Conservation (phyloP, 2,797 vertebrate species). For the Myotis daubentonii region DNA sequence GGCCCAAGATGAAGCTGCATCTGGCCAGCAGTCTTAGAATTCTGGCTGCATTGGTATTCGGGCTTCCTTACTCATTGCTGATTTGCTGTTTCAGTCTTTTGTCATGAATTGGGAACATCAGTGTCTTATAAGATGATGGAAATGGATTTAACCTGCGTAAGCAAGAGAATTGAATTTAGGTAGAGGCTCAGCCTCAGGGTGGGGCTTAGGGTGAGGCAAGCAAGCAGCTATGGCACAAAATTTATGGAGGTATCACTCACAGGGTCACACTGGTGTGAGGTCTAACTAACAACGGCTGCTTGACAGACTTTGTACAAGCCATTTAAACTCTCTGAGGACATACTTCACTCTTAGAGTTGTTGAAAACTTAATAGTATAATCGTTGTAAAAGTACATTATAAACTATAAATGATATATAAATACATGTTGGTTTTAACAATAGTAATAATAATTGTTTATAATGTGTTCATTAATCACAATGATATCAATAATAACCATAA, state of each 20-base stretch:
- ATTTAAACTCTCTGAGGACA: background rate
- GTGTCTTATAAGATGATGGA: background rate
- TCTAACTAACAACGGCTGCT: background rate
- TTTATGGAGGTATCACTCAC: background rate
- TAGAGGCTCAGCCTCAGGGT: background rate
- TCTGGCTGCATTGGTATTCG: background rate
- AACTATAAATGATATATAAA: background rate
- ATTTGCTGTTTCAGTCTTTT: background rate
- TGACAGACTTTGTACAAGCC: background rate
- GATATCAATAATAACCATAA: background rate
- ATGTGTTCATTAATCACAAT: background rate
- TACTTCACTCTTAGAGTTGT: background rate
- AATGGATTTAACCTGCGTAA: background rate
- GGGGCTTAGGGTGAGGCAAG: background rate
- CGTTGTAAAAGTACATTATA: background rate
- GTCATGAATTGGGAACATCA: background rate
- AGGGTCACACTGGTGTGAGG: rapidly evolving
- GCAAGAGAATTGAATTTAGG: background rate
- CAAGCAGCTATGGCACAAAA: background rate
- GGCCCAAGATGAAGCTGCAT: background rate
- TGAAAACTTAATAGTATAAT: background rate
- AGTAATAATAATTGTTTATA: background rate
- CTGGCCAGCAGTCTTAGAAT: background rate
- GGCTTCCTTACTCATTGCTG: background rate
- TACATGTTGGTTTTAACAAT: background rate